phyloP scores from a whole-genome alignment of 37 sponge, comb jelly and placozoan genomes.

The Crambe crambe region DNA sequence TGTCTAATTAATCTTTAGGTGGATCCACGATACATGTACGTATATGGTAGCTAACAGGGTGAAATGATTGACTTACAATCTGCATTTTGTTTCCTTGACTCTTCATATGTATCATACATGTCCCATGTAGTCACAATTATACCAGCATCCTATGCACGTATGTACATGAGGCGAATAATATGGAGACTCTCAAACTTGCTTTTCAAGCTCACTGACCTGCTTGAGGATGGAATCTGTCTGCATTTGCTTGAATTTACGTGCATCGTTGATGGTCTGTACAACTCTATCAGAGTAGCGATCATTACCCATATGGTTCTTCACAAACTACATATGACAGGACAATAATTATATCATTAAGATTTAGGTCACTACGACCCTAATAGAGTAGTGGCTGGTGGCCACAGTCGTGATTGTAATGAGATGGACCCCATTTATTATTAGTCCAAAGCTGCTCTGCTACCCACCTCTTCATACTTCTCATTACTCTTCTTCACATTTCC shows the following conservation, averaged over 20 bases:
- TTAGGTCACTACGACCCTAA: no score
- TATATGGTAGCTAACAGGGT: no score
- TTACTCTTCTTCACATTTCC: constrained; percentile 67
- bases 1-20: no score
- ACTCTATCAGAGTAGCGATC: constrained; percentile 87
- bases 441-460: background rate
- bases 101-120: constrained; percentile 89
- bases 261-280: constrained; percentile 92
- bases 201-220: no score
- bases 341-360: no score
- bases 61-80: no score
- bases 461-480: constrained; percentile 77
- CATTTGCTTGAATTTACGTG: constrained; percentile 76
- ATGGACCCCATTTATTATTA: no score
- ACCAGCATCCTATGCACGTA: constrained; percentile 65
- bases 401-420: no score
- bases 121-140: constrained; percentile 88
- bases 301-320: constrained; percentile 33
- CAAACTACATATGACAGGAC: background rate
- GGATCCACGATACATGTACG: background rate
- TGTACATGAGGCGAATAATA: no score
- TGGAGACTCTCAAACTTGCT: no score
- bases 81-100: background rate
- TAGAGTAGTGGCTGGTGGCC: no score
- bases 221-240: constrained; percentile 74